Percentiles rank a stretch among this genome's conserved stretches.
phyloP scores from a whole-genome alignment of 2,888 invertebrate species.

The Nomada flava region DNA sequence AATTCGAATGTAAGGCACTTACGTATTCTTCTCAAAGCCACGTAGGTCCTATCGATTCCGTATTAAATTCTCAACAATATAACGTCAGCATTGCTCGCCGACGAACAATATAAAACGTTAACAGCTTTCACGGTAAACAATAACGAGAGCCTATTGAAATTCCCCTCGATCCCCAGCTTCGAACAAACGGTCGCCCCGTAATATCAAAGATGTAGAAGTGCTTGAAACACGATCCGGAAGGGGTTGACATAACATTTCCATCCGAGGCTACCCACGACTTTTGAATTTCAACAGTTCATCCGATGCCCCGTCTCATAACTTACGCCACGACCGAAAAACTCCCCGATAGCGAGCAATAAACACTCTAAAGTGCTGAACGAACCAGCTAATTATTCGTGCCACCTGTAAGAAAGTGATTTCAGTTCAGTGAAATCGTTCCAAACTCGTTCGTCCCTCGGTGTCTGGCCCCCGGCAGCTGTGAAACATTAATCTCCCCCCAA shows the following conservation, averaged over 20 bases:
- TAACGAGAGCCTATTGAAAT: constrained; percentile 6
- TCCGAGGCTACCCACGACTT: not conserved
- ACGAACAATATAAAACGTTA: too few relatives aligned
- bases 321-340: constrained; percentile 26
- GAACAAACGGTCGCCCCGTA: not conserved
- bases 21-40: too few relatives aligned
- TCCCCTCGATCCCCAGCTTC: not conserved
- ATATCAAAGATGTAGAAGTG: constrained; percentile 11
- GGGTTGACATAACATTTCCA: constrained; percentile 7
- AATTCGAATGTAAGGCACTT: too few relatives aligned
- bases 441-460: constrained; percentile 1
- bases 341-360: constrained; percentile 9
- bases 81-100: too few relatives aligned
- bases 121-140: constrained; percentile 3
- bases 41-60: too few relatives aligned
- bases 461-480: constrained; percentile 22
- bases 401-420: constrained; percentile 45
- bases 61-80: too few relatives aligned
- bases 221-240: constrained; percentile 8
- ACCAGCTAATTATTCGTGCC: constrained; percentile 35
- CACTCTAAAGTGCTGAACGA: constrained; percentile 37
- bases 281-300: constrained; percentile 48
- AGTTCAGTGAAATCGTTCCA: constrained; percentile 3
- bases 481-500: constrained; percentile 60
- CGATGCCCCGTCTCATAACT: constrained; percentile 46